A percentile compares a stretch with the other conserved stretches of the same genome.
phyloP scores from a whole-genome alignment of 2,797 vertebrate species.

The Tapirus indicus region DNA sequence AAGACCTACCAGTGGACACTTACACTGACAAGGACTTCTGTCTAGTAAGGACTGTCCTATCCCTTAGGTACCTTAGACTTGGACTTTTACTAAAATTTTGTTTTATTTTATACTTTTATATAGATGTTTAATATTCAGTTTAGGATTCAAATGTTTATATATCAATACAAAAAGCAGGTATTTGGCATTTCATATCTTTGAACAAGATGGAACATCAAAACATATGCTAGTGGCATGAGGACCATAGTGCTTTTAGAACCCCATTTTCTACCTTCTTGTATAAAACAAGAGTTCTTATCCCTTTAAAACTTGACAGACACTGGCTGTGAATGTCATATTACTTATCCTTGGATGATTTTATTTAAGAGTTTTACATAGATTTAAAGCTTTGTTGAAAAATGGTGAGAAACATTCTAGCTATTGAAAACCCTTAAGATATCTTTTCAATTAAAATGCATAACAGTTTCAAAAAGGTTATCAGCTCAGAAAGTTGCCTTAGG shows the following conservation, averaged over 20 bases:
- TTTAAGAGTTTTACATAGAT: neutral
- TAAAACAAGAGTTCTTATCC: neutral
- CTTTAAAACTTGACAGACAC: neutral
- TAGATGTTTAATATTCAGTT: neutral
- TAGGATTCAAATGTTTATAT: neutral
- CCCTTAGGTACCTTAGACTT: neutral
- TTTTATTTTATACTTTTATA: slow-evolving; percentile 45
- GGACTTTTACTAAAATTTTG: neutral
- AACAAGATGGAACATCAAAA: neutral
- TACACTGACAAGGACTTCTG: neutral
- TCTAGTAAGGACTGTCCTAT: neutral
- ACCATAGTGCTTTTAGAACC: neutral
- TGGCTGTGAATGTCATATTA: neutral
- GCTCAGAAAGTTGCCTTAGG: neutral
- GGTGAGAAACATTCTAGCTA: neutral
- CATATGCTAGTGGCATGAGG: neutral
- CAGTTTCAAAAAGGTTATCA: neutral
- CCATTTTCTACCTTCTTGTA: neutral
- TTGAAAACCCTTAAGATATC: neutral
- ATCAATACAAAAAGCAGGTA: neutral
- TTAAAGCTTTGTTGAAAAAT: slow-evolving; percentile 12
- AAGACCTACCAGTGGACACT: neutral
- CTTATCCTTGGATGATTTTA: neutral
- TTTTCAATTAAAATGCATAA: neutral
- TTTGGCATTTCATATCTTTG: neutral